Base-by-base conservation (phyloP, 2,888 invertebrate species). In the Polydrusus pterygomalis region DNA sequence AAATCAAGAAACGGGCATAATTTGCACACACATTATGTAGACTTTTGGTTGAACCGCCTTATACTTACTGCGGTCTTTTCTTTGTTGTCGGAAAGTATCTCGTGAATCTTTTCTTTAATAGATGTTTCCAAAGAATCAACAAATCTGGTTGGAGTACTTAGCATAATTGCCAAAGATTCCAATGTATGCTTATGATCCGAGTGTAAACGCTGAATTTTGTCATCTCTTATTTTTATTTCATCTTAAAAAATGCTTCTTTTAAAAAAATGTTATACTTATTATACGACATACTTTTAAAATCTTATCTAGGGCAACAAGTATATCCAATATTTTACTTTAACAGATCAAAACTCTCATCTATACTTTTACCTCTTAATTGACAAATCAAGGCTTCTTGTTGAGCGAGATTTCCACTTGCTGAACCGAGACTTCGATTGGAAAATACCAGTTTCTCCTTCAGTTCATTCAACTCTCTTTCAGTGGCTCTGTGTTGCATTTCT, bases 41-140 rank as follows among this genome's bases (percentile, higher is more conserved):
- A n/a, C 13, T 43, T 1, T 40, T 43, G 40, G n/a, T 13, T 11
- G n/a, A 11, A 47, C 17, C 2, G 11, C 20, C 20, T 51, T 17
- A 69, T 56, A 68, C 70, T 75, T 90, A 95, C 96, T 87, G 92
- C 89, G 81, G 91, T 89, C 88, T 93, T 93, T 78, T 94, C 93
- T 86, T 95, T 94, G 86, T 93, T 93, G 75, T 96, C 95, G 74
- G 90, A 91, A 34, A 95, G 87, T 56, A 95, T 90, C 86, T 96
- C 95, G 17, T 94, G 89, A 70, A 95, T 91, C 78, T 94, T 90
- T 78, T 96, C 95, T 85, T 95, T 95, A 77, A 96, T 93, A 40
- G 94, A 89, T 64, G 91, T 91, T 85, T 96, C 95, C 73, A 93
- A 91, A 0, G 95, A 93, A 83, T 96, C 96, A 3, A 94, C 92